Conservation (phyloP, 2,888 invertebrate genomes). For the Chloroclysta siterata region DNA sequence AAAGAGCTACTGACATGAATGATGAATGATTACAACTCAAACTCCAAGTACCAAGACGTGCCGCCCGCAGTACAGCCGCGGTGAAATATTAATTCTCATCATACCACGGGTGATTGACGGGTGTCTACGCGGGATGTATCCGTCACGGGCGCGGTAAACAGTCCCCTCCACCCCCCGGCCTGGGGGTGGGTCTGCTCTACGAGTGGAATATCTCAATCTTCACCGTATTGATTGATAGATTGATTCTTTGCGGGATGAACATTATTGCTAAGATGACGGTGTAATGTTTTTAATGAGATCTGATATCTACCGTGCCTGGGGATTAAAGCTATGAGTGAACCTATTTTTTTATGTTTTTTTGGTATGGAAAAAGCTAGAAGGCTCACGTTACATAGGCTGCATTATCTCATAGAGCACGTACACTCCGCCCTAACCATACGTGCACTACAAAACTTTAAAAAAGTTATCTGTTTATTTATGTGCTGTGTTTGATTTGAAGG, state of each 20-base stretch:
- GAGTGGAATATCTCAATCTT: slow-evolving; percentile 82
- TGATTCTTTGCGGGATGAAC: slow-evolving; percentile 56
- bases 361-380: too few species aligned
- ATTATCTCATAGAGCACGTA: too few species aligned
- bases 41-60: slow-evolving; percentile 48
- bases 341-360: too few species aligned
- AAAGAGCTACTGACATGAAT: too few species aligned
- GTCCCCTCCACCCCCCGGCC: slow-evolving; percentile 21
- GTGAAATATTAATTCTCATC: slow-evolving; percentile 63
- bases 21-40: too few species aligned
- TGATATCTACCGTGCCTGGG: too few species aligned
- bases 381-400: too few species aligned
- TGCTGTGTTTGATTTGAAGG: too few species aligned
- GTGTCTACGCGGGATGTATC: slow-evolving; percentile 82
- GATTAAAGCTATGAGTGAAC: too few species aligned
- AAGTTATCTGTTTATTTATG: too few species aligned
- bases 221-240: slow-evolving; percentile 83
- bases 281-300: neutral
- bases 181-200: slow-evolving; percentile 35
- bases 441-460: too few species aligned
- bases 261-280: slow-evolving; percentile 19
- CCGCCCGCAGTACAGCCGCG: slow-evolving; percentile 38
- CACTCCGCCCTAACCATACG: too few species aligned
- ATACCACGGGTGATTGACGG: slow-evolving; percentile 80
- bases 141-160: slow-evolving; percentile 75